Percentiles rank a stretch among this genome's conserved stretches.
Evolutionary conservation across 2,888 invertebrate genomes (phyloP).

Genomic region (Diaphora mendica): DNA sequence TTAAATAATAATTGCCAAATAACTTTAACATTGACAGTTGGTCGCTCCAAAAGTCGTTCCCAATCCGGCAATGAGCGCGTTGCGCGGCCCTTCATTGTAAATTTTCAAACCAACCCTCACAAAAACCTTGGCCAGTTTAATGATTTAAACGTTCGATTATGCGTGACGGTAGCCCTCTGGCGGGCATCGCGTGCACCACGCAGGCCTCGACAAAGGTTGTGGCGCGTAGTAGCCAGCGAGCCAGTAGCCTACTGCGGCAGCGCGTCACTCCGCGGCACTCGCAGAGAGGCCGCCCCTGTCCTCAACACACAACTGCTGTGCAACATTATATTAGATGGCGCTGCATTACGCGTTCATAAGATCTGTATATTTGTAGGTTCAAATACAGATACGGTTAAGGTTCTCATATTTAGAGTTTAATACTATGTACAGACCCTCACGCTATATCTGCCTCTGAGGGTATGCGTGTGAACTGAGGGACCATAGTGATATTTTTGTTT

Average conservation of each 20-base stretch:
- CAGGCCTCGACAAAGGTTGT: background rate
- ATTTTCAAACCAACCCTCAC: constrained; percentile 10
- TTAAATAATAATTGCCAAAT: background rate
- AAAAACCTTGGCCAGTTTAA: constrained; percentile 5
- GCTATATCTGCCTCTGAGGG: no score
- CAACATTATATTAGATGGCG: constrained; percentile 8
- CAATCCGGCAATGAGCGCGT: background rate
- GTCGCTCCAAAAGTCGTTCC: constrained; percentile 1
- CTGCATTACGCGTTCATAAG: background rate
- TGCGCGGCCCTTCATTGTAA: background rate
- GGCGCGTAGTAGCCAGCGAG: background rate
- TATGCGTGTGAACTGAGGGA: no score
- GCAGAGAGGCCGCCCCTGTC: constrained; percentile 9
- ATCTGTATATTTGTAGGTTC: background rate
- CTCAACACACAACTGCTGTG: background rate
- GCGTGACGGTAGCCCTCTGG: background rate
- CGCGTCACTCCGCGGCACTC: background rate
- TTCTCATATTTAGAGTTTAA: no score
- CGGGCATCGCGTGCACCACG: background rate
- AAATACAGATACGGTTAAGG: no score
- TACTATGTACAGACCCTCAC: no score
- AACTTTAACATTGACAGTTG: background rate
- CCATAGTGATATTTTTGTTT: no score
- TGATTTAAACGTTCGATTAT: background rate
- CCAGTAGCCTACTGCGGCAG: background rate